A percentile compares a stretch with the other conserved stretches of the same genome.
Evolutionary conservation across 2,888 invertebrate species (phyloP).

Genomic region (Eristalis pertinax): DNA sequence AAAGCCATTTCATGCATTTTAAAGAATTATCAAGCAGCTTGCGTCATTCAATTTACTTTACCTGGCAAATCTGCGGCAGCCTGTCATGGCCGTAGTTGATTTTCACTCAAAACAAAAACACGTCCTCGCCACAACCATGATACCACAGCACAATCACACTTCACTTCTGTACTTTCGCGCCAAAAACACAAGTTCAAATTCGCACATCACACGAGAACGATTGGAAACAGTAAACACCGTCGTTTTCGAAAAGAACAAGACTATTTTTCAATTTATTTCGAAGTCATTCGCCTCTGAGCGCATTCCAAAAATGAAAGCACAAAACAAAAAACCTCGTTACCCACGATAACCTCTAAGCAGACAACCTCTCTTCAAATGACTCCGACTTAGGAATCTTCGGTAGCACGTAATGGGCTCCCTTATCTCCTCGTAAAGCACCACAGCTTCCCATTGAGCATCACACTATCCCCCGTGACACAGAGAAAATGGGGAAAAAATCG

Average conservation of each 20-base stretch:
- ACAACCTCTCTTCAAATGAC: conserved; percentile 32
- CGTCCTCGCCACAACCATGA: background rate
- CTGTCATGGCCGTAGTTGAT: background rate
- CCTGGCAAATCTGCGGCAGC: background rate
- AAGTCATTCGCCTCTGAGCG: background rate
- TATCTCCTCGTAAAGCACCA: conserved; percentile 45
- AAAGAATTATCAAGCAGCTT: too few relatives aligned
- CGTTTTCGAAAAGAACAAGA: background rate
- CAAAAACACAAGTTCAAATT: background rate
- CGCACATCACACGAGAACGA: background rate
- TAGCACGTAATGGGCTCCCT: conserved; percentile 24
- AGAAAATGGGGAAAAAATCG: background rate
- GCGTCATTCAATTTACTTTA: background rate
- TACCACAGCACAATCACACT: background rate
- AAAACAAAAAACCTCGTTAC: conserved; percentile 26
- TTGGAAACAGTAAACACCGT: background rate
- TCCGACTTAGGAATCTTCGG: conserved; percentile 13
- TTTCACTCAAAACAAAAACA: background rate
- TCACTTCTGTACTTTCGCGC: background rate
- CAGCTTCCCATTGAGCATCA: conserved; percentile 11
- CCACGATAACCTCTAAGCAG: conserved; percentile 55
- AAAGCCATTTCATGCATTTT: too few relatives aligned
- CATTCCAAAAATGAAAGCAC: background rate
- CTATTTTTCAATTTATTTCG: background rate
- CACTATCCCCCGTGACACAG: conserved; percentile 5